phyloP scores from a whole-genome alignment of 2,113 vertebrate genomes.

The Neoarius graeffei region DNA sequence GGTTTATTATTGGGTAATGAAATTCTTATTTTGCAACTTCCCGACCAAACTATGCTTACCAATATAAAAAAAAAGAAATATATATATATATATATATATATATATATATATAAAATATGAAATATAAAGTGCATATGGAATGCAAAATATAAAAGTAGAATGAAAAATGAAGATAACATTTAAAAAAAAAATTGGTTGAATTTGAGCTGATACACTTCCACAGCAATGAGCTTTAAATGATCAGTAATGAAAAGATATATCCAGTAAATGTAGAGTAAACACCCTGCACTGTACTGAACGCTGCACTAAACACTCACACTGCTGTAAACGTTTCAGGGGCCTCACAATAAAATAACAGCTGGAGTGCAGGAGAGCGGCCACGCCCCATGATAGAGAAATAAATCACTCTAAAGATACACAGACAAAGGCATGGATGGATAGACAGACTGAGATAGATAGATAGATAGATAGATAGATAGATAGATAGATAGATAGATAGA shows the following conservation, averaged over 20 bases:
- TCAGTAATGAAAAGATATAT: background rate
- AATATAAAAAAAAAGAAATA: too few species aligned
- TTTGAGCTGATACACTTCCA: background rate
- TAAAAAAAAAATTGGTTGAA: too few species aligned
- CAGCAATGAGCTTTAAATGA: background rate
- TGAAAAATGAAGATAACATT: too few species aligned
- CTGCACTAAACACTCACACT: background rate
- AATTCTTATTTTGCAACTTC: too few species aligned
- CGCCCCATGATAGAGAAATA: background rate
- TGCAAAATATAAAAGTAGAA: too few species aligned
- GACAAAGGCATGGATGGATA: background rate
- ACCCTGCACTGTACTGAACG: background rate
- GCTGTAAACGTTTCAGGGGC: background rate
- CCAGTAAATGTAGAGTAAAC: background rate
- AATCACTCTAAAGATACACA: background rate
- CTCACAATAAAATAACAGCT: background rate
- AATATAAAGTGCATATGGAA: too few species aligned
- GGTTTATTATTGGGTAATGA: too few species aligned
- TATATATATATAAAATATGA: too few species aligned
- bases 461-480: background rate
- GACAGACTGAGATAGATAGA: background rate
- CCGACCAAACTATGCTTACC: too few species aligned
- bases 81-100: too few species aligned
- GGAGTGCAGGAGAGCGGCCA: background rate
- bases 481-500: too few species aligned